phyloP scores from a whole-genome alignment of 2,113 vertebrate genomes.

The Cinclus cinclus region DNA sequence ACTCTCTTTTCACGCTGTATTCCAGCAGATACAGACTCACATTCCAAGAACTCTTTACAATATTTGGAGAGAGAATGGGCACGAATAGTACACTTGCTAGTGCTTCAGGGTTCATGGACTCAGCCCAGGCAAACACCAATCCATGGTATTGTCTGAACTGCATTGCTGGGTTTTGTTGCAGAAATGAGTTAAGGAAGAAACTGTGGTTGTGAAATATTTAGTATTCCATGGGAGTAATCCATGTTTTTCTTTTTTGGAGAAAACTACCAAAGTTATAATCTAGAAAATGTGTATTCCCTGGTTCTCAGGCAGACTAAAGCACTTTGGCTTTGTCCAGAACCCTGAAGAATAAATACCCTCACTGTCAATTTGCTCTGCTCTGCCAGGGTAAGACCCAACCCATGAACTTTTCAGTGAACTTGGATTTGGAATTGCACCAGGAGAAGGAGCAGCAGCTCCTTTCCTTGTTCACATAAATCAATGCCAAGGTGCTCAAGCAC shows the following conservation, averaged over 20 bases:
- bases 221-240: background rate
- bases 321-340: background rate
- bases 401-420: background rate
- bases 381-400: background rate
- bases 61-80: background rate
- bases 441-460: background rate
- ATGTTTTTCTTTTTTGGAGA: background rate
- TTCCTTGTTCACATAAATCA: background rate
- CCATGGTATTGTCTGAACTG: background rate
- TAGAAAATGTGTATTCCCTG: background rate
- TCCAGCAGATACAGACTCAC: background rate
- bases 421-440: background rate
- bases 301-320: background rate
- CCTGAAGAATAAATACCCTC: background rate
- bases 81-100: background rate
- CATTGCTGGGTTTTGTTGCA: background rate
- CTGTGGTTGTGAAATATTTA: background rate
- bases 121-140: background rate
- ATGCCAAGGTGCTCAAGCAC: background rate
- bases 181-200: background rate
- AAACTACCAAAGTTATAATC: background rate
- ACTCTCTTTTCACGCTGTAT: background rate
- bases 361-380: background rate
- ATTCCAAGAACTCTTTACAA: background rate
- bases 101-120: background rate